Percentiles rank a stretch among this genome's conserved stretches.
These are phyloP conservation scores for Leuciscus idus DNA, from an alignment of 2,113 vertebrate species.

Conservation along the genomic window DNA sequence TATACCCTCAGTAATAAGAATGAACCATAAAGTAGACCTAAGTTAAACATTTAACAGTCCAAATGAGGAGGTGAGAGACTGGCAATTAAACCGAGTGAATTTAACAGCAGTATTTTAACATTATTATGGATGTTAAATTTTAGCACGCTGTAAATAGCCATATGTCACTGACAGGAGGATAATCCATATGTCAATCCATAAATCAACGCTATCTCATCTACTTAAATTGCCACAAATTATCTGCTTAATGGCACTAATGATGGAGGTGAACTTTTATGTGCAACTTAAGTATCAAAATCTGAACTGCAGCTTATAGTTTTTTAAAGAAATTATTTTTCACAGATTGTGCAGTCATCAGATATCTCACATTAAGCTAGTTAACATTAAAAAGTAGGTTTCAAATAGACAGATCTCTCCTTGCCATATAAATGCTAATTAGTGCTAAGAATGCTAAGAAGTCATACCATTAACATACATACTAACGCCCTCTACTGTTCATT, in stretches of 20 bases:
- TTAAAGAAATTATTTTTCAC: background rate
- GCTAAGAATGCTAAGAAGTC: constrained; percentile 24
- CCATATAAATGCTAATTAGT: constrained; percentile 52
- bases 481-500: constrained; percentile 55
- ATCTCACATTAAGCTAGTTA: background rate
- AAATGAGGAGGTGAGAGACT: background rate
- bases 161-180: background rate
- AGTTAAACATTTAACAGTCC: background rate
- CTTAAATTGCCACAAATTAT: background rate
- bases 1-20: background rate
- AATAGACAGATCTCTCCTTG: constrained; percentile 53
- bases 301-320: background rate
- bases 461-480: constrained; percentile 45
- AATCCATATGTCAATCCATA: background rate
- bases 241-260: constrained; percentile 3
- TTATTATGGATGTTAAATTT: background rate
- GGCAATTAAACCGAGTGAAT: background rate
- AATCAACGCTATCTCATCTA: background rate
- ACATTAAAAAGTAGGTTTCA: constrained; percentile 55
- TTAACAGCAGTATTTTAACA: background rate
- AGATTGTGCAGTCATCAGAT: background rate
- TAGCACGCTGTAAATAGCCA: background rate
- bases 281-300: background rate
- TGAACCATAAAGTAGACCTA: background rate
- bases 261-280: background rate